Percentiles rank a stretch among this genome's conserved stretches.
Conservation (phyloP, 2,113 vertebrate species). For the Hippocampus abdominalis region DNA sequence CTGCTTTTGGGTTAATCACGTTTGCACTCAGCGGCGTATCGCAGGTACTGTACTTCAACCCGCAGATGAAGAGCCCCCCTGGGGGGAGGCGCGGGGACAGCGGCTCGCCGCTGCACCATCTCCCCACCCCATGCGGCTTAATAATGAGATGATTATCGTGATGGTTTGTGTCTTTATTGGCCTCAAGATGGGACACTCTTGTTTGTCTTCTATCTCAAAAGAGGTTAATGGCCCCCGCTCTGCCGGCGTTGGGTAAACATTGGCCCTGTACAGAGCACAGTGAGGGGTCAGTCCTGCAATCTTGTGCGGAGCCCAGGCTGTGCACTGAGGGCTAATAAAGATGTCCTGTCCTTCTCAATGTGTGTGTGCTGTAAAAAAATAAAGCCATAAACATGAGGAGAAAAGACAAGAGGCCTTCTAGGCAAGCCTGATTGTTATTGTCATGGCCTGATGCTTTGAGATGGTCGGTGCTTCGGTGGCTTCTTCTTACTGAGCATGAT, state of each 20-base stretch:
- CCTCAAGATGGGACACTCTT: constrained; percentile 49
- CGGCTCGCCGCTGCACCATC: constrained; percentile 29
- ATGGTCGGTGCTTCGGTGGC: constrained; percentile 42
- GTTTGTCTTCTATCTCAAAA: constrained; percentile 63
- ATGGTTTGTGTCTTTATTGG: constrained; percentile 60
- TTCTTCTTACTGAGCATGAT: constrained; percentile 17
- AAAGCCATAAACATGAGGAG: constrained; percentile 12
- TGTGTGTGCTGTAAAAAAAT: constrained; percentile 5
- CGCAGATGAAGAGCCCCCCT: constrained; percentile 28
- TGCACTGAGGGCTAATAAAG: constrained; percentile 65
- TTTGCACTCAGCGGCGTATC: constrained; percentile 51
- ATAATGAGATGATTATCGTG: constrained; percentile 66
- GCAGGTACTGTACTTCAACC: constrained; percentile 50
- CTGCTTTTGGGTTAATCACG: constrained; percentile 51
- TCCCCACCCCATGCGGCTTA: constrained; percentile 30
- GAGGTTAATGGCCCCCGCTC: constrained; percentile 67
- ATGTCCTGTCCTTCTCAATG: constrained; percentile 39
- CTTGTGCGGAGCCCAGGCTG: constrained; percentile 51
- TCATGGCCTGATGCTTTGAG: constrained; percentile 53
- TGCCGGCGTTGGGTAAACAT: constrained; percentile 63
- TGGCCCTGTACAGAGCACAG: constrained; percentile 62
- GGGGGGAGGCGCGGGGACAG: constrained; percentile 27
- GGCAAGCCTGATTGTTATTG: constrained; percentile 56
- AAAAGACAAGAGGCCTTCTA: constrained; percentile 33
- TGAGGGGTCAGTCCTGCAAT: constrained; percentile 65